Conservation (phyloP, 2,888 invertebrate species). For the Drosophila longiperda region DNA sequence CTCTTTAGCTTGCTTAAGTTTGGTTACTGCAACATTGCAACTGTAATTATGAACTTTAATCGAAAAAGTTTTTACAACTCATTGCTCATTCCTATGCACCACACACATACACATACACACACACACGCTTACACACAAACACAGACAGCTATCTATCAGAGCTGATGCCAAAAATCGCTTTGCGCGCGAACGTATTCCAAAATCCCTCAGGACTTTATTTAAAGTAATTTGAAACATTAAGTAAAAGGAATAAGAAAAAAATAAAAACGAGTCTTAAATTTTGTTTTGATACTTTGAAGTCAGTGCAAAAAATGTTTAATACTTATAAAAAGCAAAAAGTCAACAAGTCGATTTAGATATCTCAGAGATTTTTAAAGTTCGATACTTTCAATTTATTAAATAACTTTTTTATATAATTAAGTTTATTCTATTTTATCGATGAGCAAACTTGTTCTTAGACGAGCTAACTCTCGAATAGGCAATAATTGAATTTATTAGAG, state of each 20-base stretch:
- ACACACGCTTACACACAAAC: conserved; percentile 10
- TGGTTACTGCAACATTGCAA: conserved; percentile 55
- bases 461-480: neutral
- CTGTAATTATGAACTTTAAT: conserved; percentile 79
- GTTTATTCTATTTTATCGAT: neutral
- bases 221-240: conserved; percentile 18
- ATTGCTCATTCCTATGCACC: conserved; percentile 68
- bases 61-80: conserved; percentile 77
- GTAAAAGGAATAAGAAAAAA: neutral
- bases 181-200: conserved; percentile 4
- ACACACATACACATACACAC: conserved; percentile 7
- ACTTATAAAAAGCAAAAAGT: neutral
- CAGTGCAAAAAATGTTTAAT: neutral
- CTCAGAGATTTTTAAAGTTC: neutral
- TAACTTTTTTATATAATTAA: neutral
- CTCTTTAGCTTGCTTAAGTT: conserved; percentile 10
- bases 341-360: neutral
- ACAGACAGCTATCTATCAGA: conserved; percentile 64
- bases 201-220: conserved; percentile 9
- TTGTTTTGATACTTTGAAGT: neutral
- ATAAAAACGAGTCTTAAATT: neutral
- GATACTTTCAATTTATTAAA: neutral
- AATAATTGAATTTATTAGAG: neutral
- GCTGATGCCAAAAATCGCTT: conserved; percentile 43
- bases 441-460: neutral